Evolutionary conservation across 1,140 invertebrate genomes (phyloP), one percentile per base, ranked within the genome.

Genomic region (Anastatus disparis): DNA sequence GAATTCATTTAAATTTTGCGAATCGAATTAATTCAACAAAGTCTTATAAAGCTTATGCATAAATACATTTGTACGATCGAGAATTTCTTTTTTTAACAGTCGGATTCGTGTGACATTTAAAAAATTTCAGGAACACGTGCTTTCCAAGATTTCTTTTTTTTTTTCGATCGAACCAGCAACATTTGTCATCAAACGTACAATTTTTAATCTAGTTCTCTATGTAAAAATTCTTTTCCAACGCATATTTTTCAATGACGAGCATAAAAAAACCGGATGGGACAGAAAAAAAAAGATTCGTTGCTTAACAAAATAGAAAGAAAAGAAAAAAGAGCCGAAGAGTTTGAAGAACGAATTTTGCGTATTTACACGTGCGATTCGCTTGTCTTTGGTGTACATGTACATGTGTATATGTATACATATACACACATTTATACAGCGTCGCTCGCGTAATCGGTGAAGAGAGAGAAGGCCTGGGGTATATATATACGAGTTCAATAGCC

Each of bases 1-100:
- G 48, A 64, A 64, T 64, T 64, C 20, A 53, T 64, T 38, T 64
- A 42, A 64, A 52, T 52, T 38, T 64, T 38, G 29, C 61, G 46
- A 64, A 53, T 64, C 29, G 61, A 59, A 42, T 15, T 58, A 44
- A 63, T 63, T 48, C 27, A n/a, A 27, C n/a, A 59, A 9, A 29
- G 26, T 29, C 42, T 27, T 20, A n/a, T 48, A 35, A 35, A 35
- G 4, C 10, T 35, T 35, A 35, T 35, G 10, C 31, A 10, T 4
- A 35, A 35, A 35, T 6, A 35, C 31, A 10, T n/a, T n/a, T 35
- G 31, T 6, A 35, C 31, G 31, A 35, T 35, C 31, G 31, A 35
- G 31, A 6, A 35, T 35, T 35, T 35, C 31, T 4, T 6, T 35
- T 35, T 35, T n/a, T n/a, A n/a, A n/a, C n/a, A 35, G 10, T 35